These are phyloP conservation scores for Tetragonisca angustula DNA, from an alignment of 2,888 invertebrate species.

Conservation along the genomic window DNA sequence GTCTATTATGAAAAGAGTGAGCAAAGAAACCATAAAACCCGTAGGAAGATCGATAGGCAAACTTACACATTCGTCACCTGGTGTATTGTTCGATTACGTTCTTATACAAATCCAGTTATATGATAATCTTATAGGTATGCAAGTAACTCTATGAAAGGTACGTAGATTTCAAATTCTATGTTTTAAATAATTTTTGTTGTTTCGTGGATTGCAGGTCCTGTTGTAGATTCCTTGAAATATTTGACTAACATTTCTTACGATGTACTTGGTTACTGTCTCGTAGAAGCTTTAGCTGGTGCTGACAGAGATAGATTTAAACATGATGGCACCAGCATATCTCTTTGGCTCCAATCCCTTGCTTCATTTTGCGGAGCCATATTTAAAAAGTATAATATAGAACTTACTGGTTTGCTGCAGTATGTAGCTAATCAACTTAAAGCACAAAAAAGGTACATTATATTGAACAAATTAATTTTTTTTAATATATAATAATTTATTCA, in stretches of 20 bases:
- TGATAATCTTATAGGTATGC: slow-evolving; percentile 93
- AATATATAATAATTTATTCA: slow-evolving; percentile 5
- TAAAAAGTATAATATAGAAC: slow-evolving; percentile 98
- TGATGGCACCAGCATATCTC: slow-evolving; percentile 95
- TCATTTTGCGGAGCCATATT: slow-evolving; percentile 98
- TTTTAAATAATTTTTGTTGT: background rate
- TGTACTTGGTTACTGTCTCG: slow-evolving; percentile 96
- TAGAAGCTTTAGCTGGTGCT: slow-evolving; percentile 95
- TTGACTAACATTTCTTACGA: slow-evolving; percentile 97
- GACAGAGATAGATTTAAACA: slow-evolving; percentile 92
- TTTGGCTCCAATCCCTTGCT: slow-evolving; percentile 97
- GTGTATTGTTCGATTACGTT: slow-evolving; percentile 98
- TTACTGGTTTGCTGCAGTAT: slow-evolving; percentile 97
- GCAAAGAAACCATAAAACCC: slow-evolving; percentile 99
- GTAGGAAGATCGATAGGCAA: slow-evolving; percentile 98
- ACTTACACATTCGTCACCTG: slow-evolving; percentile 97
- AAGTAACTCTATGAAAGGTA: background rate
- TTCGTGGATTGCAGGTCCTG: slow-evolving; percentile 86
- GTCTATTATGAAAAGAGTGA: slow-evolving; percentile 98
- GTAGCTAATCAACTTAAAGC: slow-evolving; percentile 98
- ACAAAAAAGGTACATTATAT: slow-evolving; percentile 91
- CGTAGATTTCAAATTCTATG: background rate
- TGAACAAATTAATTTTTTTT: slow-evolving; percentile 26
- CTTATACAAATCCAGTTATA: slow-evolving; percentile 94
- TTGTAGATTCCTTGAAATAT: slow-evolving; percentile 98